Percentiles rank a stretch among this genome's conserved stretches.
These are phyloP conservation scores for Drosophila pseudotalamancana DNA, from an alignment of 2,888 invertebrate species.

Conservation along the genomic window DNA sequence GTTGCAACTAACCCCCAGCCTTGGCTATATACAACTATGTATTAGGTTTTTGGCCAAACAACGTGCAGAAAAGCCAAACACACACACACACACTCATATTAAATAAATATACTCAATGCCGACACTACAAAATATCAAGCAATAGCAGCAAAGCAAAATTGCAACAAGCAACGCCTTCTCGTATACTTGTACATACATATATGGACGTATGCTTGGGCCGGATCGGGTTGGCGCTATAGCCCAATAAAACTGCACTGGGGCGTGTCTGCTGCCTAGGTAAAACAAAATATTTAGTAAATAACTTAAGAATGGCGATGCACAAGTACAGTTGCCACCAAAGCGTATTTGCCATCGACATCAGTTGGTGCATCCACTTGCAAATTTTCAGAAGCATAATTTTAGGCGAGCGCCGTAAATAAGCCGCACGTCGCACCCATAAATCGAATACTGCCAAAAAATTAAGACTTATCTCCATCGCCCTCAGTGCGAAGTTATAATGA, in stretches of 20 bases:
- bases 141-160: slow-evolving; percentile 69
- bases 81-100: slow-evolving; percentile 25
- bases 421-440: slow-evolving; percentile 83
- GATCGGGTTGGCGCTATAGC: slow-evolving; percentile 29
- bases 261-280: slow-evolving; percentile 52
- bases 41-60: slow-evolving; percentile 70
- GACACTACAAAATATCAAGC: slow-evolving; percentile 71
- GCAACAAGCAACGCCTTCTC: slow-evolving; percentile 63
- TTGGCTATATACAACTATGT: slow-evolving; percentile 44
- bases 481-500: slow-evolving; percentile 64
- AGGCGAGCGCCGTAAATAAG: slow-evolving; percentile 70
- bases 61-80: slow-evolving; percentile 62
- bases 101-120: slow-evolving; percentile 73
- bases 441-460: slow-evolving; percentile 72
- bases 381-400: slow-evolving; percentile 37
- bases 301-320: slow-evolving; percentile 15
- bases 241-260: slow-evolving; percentile 22
- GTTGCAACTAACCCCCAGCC: slow-evolving; percentile 76
- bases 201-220: slow-evolving; percentile 11
- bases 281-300: slow-evolving; percentile 54
- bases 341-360: too few species aligned
- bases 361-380: slow-evolving; percentile 6
- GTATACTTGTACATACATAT: slow-evolving; percentile 23
- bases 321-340: slow-evolving; percentile 58
- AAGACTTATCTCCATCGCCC: slow-evolving; percentile 70